A percentile compares a stretch with the other conserved stretches of the same genome.
Evolutionary conservation across 2,888 invertebrate species (phyloP).

Genomic region (Polyommatus iphigenia): DNA sequence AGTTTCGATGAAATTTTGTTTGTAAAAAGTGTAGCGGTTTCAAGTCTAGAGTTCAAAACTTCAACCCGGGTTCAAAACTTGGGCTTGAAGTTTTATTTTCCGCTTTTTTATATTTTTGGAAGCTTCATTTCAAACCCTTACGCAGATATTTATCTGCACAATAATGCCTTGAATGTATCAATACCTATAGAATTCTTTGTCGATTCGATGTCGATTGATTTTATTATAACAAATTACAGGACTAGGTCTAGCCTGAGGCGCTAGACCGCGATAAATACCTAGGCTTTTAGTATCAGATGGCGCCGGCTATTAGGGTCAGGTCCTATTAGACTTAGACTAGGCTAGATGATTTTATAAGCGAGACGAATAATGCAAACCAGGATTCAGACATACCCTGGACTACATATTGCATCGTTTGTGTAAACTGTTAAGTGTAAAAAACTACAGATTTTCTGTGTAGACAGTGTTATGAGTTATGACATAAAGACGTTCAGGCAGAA

Average conservation of each 20-base stretch:
- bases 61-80: no score
- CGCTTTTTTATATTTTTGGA: no score
- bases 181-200: not conserved
- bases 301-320: slow-evolving; percentile 25
- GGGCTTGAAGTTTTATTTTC: no score
- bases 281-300: slow-evolving; percentile 19
- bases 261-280: slow-evolving; percentile 17
- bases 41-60: no score
- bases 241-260: slow-evolving; percentile 2
- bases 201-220: slow-evolving; percentile 20
- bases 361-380: not conserved
- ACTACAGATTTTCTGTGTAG: no score
- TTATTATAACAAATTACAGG: slow-evolving; percentile 23
- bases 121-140: no score
- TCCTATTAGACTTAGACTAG: not conserved
- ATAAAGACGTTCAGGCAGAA: no score
- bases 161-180: not conserved
- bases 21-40: no score
- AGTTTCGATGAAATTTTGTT: no score
- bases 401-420: no score
- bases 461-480: no score
- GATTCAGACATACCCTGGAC: not conserved
- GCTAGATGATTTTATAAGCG: not conserved
- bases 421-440: no score
- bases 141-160: not conserved